Conservation (phyloP, 2,888 invertebrate genomes). For the Acholoe squamosa region DNA sequence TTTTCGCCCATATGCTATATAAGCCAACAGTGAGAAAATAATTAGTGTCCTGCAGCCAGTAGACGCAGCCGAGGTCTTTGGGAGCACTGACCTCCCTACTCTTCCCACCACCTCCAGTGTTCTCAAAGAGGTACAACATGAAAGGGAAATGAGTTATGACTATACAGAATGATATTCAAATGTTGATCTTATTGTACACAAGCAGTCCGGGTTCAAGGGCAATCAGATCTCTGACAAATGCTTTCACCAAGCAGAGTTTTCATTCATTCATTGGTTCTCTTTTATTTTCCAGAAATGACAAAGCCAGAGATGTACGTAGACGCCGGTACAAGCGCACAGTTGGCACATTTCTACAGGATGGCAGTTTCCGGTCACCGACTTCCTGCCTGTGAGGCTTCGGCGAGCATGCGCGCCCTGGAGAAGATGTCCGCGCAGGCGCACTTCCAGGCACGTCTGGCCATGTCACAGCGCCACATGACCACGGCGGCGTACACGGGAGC, state of each 20-base stretch:
- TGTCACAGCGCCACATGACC: background rate
- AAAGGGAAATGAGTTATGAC: too few relatives aligned
- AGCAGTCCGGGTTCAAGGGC: too few relatives aligned
- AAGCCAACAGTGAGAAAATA: too few relatives aligned
- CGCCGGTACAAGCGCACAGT: slow-evolving; percentile 8
- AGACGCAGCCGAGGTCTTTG: too few relatives aligned
- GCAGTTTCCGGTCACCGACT: slow-evolving; percentile 50
- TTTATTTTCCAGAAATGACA: background rate
- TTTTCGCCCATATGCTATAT: too few relatives aligned
- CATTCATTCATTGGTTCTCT: background rate
- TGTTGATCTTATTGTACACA: too few relatives aligned
- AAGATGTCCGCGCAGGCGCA: slow-evolving; percentile 57
- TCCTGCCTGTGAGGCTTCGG: slow-evolving; percentile 25
- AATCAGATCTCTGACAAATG: too few relatives aligned
- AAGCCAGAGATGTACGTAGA: background rate
- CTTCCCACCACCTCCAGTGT: too few relatives aligned
- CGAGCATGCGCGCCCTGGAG: slow-evolving; percentile 58
- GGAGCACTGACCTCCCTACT: too few relatives aligned
- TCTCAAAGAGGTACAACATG: too few relatives aligned
- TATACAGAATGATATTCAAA: too few relatives aligned
- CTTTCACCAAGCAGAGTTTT: background rate
- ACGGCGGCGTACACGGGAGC: background rate
- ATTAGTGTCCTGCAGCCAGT: too few relatives aligned
- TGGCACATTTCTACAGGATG: slow-evolving; percentile 42
- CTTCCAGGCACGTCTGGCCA: slow-evolving; percentile 9